These are phyloP conservation scores for Microctonus aethiopoides DNA, from an alignment of 2,888 invertebrate species.

Conservation along the genomic window DNA sequence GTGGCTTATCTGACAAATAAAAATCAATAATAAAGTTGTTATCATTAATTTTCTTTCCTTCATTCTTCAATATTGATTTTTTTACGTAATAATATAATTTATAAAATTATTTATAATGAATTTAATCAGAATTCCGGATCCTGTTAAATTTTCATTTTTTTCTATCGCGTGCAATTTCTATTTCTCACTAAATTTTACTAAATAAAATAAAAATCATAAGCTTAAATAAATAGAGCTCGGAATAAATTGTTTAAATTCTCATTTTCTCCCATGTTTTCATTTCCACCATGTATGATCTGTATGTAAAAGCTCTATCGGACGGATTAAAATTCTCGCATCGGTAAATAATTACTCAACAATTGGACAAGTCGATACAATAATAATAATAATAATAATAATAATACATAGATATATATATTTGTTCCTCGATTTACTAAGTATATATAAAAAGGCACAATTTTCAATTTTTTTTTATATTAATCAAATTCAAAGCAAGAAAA, in stretches of 20 bases:
- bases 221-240: slow-evolving; percentile 56
- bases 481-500: neutral
- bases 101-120: too few relatives aligned
- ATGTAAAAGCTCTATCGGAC: slow-evolving; percentile 63
- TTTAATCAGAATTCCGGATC: neutral
- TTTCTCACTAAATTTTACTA: neutral
- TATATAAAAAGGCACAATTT: slow-evolving; percentile 59
- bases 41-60: neutral
- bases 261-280: neutral
- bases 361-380: slow-evolving; percentile 56
- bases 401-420: neutral
- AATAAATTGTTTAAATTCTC: slow-evolving; percentile 47
- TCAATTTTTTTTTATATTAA: slow-evolving; percentile 36
- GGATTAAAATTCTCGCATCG: slow-evolving; percentile 58
- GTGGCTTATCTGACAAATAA: neutral
- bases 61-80: neutral
- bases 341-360: slow-evolving; percentile 54
- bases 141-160: neutral
- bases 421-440: slow-evolving; percentile 27
- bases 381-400: slow-evolving; percentile 35
- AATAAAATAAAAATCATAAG: neutral
- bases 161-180: too few relatives aligned
- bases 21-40: neutral
- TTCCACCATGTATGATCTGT: slow-evolving; percentile 39
- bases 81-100: too few relatives aligned